Conservation (phyloP, 2,888 invertebrate species). For the Philhelius pedissequus region DNA sequence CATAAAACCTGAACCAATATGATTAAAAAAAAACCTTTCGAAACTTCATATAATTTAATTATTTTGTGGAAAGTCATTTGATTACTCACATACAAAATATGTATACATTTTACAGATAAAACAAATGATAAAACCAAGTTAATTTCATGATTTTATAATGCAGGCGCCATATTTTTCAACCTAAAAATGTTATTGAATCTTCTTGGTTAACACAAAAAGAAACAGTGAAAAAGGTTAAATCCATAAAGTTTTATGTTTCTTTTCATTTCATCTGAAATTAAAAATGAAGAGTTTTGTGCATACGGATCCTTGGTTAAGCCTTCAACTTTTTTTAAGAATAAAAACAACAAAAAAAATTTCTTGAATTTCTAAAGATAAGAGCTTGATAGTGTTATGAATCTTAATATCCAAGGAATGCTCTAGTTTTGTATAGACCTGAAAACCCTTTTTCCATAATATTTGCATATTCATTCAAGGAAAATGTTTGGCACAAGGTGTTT, state of each 20-base stretch:
- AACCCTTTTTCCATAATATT: constrained; percentile 17
- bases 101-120: not conserved
- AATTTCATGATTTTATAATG: not conserved
- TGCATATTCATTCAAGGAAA: constrained; percentile 11
- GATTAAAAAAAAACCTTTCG: too few relatives aligned
- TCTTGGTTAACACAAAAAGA: not conserved
- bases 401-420: constrained; percentile 11
- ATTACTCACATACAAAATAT: not conserved
- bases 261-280: not conserved
- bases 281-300: not conserved
- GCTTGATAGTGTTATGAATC: constrained; percentile 20
- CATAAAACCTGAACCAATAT: too few relatives aligned
- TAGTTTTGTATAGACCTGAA: constrained; percentile 8
- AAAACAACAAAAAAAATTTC: not conserved
- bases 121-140: not conserved
- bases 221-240: not conserved
- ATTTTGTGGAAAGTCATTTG: not conserved
- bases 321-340: not conserved
- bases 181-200: not conserved
- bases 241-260: not conserved
- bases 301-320: not conserved
- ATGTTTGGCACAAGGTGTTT: constrained; percentile 15
- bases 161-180: not conserved
- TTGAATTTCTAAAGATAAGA: constrained; percentile 13
- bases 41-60: too few relatives aligned